Base-by-base conservation (phyloP, 2,888 invertebrate genomes). In the Sphinx pinastri region DNA sequence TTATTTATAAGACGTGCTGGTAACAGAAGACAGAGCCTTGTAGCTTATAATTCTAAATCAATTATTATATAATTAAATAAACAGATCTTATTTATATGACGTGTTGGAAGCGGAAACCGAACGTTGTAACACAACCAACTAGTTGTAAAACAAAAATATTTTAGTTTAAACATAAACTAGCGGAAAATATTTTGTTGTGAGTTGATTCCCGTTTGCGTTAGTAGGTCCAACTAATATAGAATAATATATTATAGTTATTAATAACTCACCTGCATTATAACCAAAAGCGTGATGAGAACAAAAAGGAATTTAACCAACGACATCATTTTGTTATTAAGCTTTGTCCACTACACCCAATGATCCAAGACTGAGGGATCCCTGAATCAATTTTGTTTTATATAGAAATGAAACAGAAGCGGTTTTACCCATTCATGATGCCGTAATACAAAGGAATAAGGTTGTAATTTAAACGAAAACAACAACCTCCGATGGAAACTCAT, bases 231-330 rank as follows among this genome's bases (percentile, higher is more conserved):
- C 8, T 38, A 38, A 38, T 38, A 8, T 38, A 38, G 38, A 38
- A 38, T 38, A 38, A 5, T 38, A 38, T 38, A 38, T 0, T 7
- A 38, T 38, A 38, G 38, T 38, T 38, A 51, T 12, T 51, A 10
- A 47, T 19, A 25, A 58, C 49, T 67, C 57, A 85, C 85, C 78
- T 84, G 77, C 10, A 25, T 45, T 25, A 68, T 1, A 0, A 10
- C 25, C 25, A 68, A 58, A 49, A 31, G 13, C 13, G n/a, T 68
- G 57, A 57, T 16, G 25, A 68, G 49, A 19, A 68, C 25, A 19
- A n/a, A 25, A 25, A 68, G 4, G n/a, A 49, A 45, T 55, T 11
- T 12, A 11, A 49, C 14, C 5, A 31, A 49, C 8, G 25, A 49
- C 25, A 58, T 47, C 14, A 38, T 38, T 10, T 49, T 38, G 38